Evolutionary conservation across 92 coral and sea anemone genomes (phyloP).

Genomic region (Phymanthus crucifer): DNA sequence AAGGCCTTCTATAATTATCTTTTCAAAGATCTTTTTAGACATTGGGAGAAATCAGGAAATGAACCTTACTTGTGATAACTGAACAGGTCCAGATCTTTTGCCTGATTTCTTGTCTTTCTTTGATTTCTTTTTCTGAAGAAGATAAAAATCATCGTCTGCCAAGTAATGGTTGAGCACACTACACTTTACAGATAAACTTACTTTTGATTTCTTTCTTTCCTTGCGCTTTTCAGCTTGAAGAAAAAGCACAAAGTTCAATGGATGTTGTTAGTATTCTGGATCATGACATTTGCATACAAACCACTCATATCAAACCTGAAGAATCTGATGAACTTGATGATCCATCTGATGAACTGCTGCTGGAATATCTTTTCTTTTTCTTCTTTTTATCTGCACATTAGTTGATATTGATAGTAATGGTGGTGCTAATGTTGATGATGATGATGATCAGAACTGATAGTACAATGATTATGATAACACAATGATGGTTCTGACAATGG

Average conservation of each 20-base stretch:
- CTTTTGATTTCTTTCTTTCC: conserved; percentile 65
- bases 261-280: neutral
- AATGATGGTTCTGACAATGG: too few species aligned
- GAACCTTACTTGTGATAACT: conserved; percentile 74
- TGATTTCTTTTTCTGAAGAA: conserved; percentile 54
- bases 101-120: conserved; percentile 46
- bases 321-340: conserved; percentile 44
- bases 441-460: too few species aligned
- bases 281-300: neutral
- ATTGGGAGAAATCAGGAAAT: neutral
- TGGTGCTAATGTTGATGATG: too few species aligned
- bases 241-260: neutral
- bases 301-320: conserved; percentile 24
- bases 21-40: neutral
- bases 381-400: conserved; percentile 27
- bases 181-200: neutral
- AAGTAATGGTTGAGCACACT: too few species aligned
- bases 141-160: neutral
- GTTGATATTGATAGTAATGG: neutral
- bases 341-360: conserved; percentile 52
- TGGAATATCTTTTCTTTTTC: conserved; percentile 42
- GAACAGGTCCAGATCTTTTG: conserved; percentile 77
- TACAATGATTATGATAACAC: too few species aligned
- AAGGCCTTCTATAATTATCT: too few species aligned
- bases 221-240: conserved; percentile 42